Evolutionary conservation across 2,888 invertebrate genomes (phyloP).

Genomic region (Cryptophagus acutangulus): DNA sequence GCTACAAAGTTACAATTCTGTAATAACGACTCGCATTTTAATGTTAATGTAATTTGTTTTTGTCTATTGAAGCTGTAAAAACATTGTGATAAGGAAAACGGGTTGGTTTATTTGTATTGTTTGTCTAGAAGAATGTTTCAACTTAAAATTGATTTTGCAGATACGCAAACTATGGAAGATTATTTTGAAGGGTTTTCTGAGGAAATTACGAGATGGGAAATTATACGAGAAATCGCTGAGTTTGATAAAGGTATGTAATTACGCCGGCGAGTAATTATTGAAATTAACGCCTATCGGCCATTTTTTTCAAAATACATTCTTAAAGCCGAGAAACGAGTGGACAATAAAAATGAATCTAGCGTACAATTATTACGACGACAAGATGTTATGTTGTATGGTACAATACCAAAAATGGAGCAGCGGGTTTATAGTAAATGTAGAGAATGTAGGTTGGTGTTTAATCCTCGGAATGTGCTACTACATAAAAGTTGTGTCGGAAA

Average conservation of each 20-base stretch:
- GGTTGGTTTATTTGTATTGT: no score
- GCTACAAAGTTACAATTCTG: no score
- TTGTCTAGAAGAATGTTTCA: no score
- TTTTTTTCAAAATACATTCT: slow-evolving; percentile 3
- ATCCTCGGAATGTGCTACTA: slow-evolving; percentile 30
- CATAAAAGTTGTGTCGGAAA: slow-evolving; percentile 34
- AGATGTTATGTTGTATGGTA: slow-evolving; percentile 41
- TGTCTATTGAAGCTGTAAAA: no score
- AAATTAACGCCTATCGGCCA: slow-evolving; percentile 2
- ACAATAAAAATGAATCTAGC: slow-evolving; percentile 17
- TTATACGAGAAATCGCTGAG: slow-evolving; percentile 21
- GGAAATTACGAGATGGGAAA: slow-evolving; percentile 27
- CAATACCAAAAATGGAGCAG: slow-evolving; percentile 42
- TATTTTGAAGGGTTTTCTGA: slow-evolving; percentile 24
- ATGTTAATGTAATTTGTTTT: no score
- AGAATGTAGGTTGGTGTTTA: slow-evolving; percentile 37
- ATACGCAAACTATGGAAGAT: slow-evolving; percentile 23
- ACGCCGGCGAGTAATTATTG: not conserved
- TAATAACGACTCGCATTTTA: no score
- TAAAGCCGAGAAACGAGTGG: slow-evolving; percentile 5
- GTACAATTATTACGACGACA: slow-evolving; percentile 40
- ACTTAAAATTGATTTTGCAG: no score
- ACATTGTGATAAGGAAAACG: no score
- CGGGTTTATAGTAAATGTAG: slow-evolving; percentile 40
- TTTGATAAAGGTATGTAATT: slow-evolving; percentile 21